Base-by-base conservation (phyloP, 2,888 invertebrate species). In the Pantelozetes paolii region DNA sequence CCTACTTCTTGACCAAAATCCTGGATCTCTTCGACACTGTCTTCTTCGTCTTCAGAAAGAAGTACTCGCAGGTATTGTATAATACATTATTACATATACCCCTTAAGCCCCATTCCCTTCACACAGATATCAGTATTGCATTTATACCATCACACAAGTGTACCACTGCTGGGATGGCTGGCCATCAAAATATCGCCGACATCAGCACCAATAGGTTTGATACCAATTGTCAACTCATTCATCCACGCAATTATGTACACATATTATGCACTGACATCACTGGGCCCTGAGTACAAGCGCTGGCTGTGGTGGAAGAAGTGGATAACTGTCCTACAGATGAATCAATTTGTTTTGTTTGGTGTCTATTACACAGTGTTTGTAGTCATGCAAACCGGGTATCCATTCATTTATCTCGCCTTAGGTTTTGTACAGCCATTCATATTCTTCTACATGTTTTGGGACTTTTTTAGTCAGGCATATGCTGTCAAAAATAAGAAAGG, bases 141-240 rank as follows among this genome's bases (percentile, higher is more conserved):
- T 81, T 91, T 96, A 0, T 96, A 94, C 82, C 96, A 96, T 82
- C 95, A 96, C 82, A 90, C 92, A 40, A 92, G 93, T 2, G 64
- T 64, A 9, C 64, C 64, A 5, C 20, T 20, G 20, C 30, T 64
- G 36, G 36, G 64, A 2, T 64, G 64, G 64, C 11, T 64, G 2
- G 36, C 40, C n/a, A n/a, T 64, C 13, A 64, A 23, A 36, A 20
- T 64, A n/a, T 18, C n/a, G 1, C 64, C 64, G 20, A 36, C 40
- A 2, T 18, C 40, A 5, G 20, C 36, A 13, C 36, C 36, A 1
- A 36, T 36, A 64, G 20, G 9, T 1, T 18, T 64, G 5, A n/a
- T 64, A 2, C n/a, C 64, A 3, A 64, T 64, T 2, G 36, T 36
- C 20, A 64, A 64, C 36, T 36, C 64, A 20, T 36, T 36, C 1